Evolutionary conservation across 2,888 invertebrate species (phyloP).

Genomic region (Dasysyrphus albostriatus): DNA sequence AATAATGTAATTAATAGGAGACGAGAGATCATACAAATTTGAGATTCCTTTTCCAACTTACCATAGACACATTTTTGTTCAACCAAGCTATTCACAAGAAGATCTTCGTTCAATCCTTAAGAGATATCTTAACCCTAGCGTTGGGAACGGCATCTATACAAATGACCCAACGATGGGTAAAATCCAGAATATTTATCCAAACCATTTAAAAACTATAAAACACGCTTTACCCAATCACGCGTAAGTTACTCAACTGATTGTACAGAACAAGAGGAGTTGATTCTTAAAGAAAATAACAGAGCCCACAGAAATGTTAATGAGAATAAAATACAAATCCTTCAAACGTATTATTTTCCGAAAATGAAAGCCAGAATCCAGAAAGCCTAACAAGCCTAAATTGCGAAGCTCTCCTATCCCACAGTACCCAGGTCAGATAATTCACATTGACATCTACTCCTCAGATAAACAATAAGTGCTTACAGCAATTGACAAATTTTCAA

Average conservation of each 20-base stretch:
- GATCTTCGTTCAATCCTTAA: neutral
- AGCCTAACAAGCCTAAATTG: slow-evolving; percentile 40
- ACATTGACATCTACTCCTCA: slow-evolving; percentile 28
- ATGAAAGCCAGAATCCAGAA: slow-evolving; percentile 43
- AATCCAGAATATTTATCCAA: neutral
- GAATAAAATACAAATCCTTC: slow-evolving; percentile 48
- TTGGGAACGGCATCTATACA: neutral
- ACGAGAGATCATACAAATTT: slow-evolving; percentile 13
- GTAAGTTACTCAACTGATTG: neutral
- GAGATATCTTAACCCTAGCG: neutral
- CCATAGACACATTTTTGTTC: slow-evolving; percentile 1
- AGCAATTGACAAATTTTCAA: slow-evolving; percentile 31
- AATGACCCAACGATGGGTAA: neutral
- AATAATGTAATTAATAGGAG: neutral
- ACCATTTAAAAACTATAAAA: neutral
- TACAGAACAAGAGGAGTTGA: slow-evolving; percentile 3
- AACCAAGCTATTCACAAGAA: neutral
- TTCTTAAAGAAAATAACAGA: slow-evolving; percentile 3
- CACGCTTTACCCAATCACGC: slow-evolving; percentile 1
- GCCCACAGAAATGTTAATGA: slow-evolving; percentile 25
- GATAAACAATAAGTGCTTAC: slow-evolving; percentile 27
- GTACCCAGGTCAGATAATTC: slow-evolving; percentile 44
- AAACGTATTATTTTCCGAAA: slow-evolving; percentile 63
- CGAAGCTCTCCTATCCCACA: slow-evolving; percentile 34
- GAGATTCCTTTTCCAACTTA: slow-evolving; percentile 20